Base-by-base conservation (phyloP, 2,888 invertebrate species). In the Philereme transversata region DNA sequence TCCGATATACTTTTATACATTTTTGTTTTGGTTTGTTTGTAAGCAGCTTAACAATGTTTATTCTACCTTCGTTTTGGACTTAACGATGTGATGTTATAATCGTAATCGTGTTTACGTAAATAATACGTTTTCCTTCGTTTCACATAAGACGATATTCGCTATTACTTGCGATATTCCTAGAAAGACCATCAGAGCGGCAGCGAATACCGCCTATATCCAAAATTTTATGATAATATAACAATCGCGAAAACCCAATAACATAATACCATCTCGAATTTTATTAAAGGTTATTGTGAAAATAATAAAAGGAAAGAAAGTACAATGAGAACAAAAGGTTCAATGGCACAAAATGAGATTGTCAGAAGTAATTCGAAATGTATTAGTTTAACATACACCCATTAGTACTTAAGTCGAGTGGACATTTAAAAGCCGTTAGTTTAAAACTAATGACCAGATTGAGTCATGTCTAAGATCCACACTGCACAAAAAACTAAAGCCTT, bases 1-100 rank as follows among this genome's bases (percentile, higher is more conserved):
- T 69, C 66, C 68, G 64, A 65, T 70, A 57, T 57, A 61, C 58
- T 64, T 55, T 50, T 52, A 62, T 58, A 52, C 45, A 55, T 62
- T 62, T 50, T 57, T 48, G 51, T 51, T 58, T 52, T 45, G 48
- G 48, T 59, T 59, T 56, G 56, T 63, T 63, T 56, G 56, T 52
- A 63, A 63, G 63, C 49, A 50, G 59, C 59, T 63, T 63, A 59
- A 63, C 52, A 55, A 63, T 59, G 55, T 63, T 41, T 59, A 53
- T 60, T 64, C 33, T 60, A 50, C 54, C 44, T 59, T 6, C 45
- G 35, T 53, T 53, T 48, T 10, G 45, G 47, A 41, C 22, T 57
- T 64, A 57, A 59, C 55, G 58, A 62, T 11, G 55, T 49, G 54
- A 50, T 47, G 51, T 48, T 62, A 46, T 49, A 40, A 46, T 53